A percentile compares a stretch with the other conserved stretches of the same genome.
Conservation (phyloP, 1,140 invertebrate species). For the Conopomorpha cramerella region DNA sequence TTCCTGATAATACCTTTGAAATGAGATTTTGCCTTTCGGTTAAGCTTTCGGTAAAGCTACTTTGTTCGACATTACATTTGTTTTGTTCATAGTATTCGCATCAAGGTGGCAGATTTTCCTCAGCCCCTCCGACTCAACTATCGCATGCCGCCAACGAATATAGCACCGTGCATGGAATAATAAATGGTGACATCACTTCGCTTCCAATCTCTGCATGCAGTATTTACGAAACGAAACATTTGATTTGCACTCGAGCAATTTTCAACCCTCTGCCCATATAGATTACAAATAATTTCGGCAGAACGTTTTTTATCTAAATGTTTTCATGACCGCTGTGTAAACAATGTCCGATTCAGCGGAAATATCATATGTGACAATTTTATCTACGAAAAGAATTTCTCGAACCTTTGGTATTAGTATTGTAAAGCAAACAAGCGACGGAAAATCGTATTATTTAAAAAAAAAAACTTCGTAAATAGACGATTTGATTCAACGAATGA, state of each 20-base stretch:
- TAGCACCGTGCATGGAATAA: slow-evolving; percentile 38
- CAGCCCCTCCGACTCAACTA: slow-evolving; percentile 29
- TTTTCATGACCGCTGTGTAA: slow-evolving; percentile 23
- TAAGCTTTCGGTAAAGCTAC: no score
- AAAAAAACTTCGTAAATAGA: no score
- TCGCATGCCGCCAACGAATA: slow-evolving; percentile 24
- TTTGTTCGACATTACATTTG: no score
- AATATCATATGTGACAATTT: slow-evolving; percentile 24
- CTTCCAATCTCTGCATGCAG: slow-evolving; percentile 12
- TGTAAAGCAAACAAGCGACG: no score
- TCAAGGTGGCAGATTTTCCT: slow-evolving; percentile 11
- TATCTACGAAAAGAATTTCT: no score
- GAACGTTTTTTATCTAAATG: slow-evolving; percentile 9
- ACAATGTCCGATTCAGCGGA: slow-evolving; percentile 18
- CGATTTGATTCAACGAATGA: no score
- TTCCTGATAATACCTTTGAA: no score
- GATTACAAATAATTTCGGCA: slow-evolving; percentile 22
- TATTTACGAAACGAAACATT: slow-evolving; percentile 16
- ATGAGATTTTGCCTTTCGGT: no score
- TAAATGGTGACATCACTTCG: slow-evolving; percentile 46
- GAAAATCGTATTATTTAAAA: no score
- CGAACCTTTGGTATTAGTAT: no score
- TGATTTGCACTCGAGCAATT: slow-evolving; percentile 9
- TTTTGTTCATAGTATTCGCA: not conserved
- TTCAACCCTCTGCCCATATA: slow-evolving; percentile 18